A percentile compares a stretch with the other conserved stretches of the same genome.
Evolutionary conservation across 2,797 vertebrate species (phyloP).

Genomic region (Scyliorhinus canicula): DNA sequence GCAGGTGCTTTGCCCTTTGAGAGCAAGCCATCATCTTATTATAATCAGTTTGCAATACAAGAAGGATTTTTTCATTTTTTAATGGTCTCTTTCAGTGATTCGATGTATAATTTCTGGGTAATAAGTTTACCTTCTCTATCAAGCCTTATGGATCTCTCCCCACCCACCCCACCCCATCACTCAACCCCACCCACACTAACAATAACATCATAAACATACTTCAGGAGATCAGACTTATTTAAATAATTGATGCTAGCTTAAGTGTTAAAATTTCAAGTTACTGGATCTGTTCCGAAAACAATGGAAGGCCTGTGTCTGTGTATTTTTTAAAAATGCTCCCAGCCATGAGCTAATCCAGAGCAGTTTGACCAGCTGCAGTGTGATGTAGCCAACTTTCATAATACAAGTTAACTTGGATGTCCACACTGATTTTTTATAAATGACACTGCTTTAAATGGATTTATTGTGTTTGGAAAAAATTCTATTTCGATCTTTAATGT

Average conservation of each 20-base stretch:
- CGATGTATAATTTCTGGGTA: neutral
- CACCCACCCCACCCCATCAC: neutral
- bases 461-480: conserved; percentile 26
- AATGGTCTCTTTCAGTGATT: neutral
- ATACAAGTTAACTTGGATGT: neutral
- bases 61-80: neutral
- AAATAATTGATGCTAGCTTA: neutral
- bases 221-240: neutral
- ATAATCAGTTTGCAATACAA: neutral
- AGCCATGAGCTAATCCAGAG: neutral
- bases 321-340: neutral
- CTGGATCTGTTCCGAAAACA: neutral
- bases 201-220: neutral
- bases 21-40: no score
- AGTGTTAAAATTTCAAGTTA: neutral
- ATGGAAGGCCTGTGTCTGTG: neutral
- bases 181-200: neutral
- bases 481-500: neutral
- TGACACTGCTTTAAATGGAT: conserved; percentile 2
- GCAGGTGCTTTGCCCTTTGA: neutral
- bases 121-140: neutral
- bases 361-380: conserved; percentile 30
- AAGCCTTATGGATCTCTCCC: neutral
- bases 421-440: neutral
- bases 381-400: neutral